A percentile compares a stretch with the other conserved stretches of the same genome.
Evolutionary conservation across 2,113 vertebrate species (phyloP).

Genomic region (Pelvicachromis taeniatus): DNA sequence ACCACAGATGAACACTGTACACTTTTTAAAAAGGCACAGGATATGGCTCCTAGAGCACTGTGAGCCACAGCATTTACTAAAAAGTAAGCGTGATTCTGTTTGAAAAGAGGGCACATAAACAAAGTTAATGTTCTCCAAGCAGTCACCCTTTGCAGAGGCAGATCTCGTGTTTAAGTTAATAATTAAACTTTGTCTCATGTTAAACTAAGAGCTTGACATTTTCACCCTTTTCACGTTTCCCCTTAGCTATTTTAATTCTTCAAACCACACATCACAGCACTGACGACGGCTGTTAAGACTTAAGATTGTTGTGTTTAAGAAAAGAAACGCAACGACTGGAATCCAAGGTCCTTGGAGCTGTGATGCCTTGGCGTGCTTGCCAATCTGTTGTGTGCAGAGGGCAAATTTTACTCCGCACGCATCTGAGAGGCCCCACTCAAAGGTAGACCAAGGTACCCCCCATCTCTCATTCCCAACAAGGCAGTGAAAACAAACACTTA

Average conservation of each 20-base stretch:
- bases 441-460: slow-evolving; percentile 64
- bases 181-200: slow-evolving; percentile 20
- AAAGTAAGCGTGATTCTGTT: not conserved
- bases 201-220: slow-evolving; percentile 5
- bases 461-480: slow-evolving; percentile 60
- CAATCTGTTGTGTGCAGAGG: slow-evolving; percentile 62
- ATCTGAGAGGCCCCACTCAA: slow-evolving; percentile 60
- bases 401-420: slow-evolving; percentile 67
- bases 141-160: not conserved
- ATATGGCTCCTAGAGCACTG: not conserved
- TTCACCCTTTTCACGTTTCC: slow-evolving; percentile 15
- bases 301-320: slow-evolving; percentile 57
- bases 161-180: slow-evolving; percentile 26
- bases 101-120: not conserved
- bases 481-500: slow-evolving; percentile 67
- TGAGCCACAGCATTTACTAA: not conserved
- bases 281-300: slow-evolving; percentile 50
- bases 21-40: not conserved
- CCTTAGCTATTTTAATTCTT: slow-evolving; percentile 7
- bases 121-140: slow-evolving; percentile 2
- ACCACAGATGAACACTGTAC: not conserved
- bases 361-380: slow-evolving; percentile 62
- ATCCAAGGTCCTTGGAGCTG: slow-evolving; percentile 59
- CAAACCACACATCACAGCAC: slow-evolving; percentile 8
- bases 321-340: slow-evolving; percentile 52